Evolutionary conservation across 2,888 invertebrate genomes (phyloP).

Genomic region (Machimus atricapillus): DNA sequence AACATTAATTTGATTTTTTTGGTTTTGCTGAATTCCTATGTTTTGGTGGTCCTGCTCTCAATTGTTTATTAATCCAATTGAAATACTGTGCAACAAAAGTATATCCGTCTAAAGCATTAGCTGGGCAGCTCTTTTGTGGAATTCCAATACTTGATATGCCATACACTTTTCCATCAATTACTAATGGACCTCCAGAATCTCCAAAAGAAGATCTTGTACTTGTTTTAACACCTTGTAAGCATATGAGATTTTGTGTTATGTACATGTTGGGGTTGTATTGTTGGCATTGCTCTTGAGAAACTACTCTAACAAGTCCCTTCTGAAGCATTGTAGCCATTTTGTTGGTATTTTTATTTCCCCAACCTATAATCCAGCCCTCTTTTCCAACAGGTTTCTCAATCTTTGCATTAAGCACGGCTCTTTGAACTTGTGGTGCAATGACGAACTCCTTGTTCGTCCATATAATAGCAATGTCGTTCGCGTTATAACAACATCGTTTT

Average conservation of each 20-base stretch:
- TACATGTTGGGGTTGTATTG: not conserved
- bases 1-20: not conserved
- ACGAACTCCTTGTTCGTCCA: not conserved
- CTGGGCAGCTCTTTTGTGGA: not conserved
- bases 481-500: not conserved
- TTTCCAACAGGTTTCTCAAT: not conserved
- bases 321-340: not conserved
- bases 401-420: not conserved
- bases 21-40: not conserved
- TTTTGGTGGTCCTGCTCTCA: not conserved
- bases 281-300: not conserved
- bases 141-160: not conserved
- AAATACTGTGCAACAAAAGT: not conserved
- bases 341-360: not conserved
- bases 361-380: not conserved
- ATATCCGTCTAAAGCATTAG: not conserved
- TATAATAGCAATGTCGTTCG: not conserved
- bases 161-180: not conserved
- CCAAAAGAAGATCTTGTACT: not conserved
- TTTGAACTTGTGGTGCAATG: not conserved
- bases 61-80: not conserved
- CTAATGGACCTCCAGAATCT: not conserved
- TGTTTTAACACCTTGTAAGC: not conserved
- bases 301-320: not conserved
- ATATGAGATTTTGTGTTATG: not conserved